Evolutionary conservation across 2,888 invertebrate genomes (phyloP), one percentile per base, ranked within the genome.

Genomic region (Dasysyrphus tricinctus): DNA sequence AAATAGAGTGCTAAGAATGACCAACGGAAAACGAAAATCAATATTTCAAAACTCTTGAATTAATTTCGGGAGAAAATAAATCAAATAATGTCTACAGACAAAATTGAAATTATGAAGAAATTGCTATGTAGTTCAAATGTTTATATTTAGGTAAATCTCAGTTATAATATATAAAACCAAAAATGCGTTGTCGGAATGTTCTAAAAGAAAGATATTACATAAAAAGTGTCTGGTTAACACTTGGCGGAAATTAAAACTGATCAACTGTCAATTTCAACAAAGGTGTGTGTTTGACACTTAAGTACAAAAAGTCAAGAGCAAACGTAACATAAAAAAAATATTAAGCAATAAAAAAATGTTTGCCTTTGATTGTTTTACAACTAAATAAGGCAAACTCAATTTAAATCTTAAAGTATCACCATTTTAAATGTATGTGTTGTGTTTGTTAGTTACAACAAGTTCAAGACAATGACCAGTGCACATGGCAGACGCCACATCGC

Each of bases 311-410:
- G 47, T 47, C 47, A 47, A 16, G 47, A 49, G 19, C 47, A 47
- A 47, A 47, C 8, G 1, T 9, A 8, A 16, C 16, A 47, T 12
- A 24, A 51, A 51, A 24, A 9, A 51, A 9, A 19, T 51, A 24
- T n/a, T 44, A 6, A n/a, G n/a, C 5, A 2, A 24, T 19, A 51
- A 24, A 51, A 24, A 51, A 51, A 12, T 11, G 12, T n/a, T n/a
- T 44, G n/a, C 39, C n/a, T 56, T n/a, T 14, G 16, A 57, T 57
- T 57, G 9, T 57, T 57, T 57, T 57, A 34, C 34, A 5, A 19
- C 16, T 19, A 19, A 19, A 49, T 19, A 19, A 19, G 11, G 1
- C 16, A 8, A 16, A 47, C 6, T 7, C 47, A 47, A 44, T n/a
- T 44, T 32, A 32, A 32, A 5, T 32, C 5, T 32, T 47, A 47